Base-by-base conservation (phyloP, 1,140 invertebrate species). In the Nasonia vitripennis region DNA sequence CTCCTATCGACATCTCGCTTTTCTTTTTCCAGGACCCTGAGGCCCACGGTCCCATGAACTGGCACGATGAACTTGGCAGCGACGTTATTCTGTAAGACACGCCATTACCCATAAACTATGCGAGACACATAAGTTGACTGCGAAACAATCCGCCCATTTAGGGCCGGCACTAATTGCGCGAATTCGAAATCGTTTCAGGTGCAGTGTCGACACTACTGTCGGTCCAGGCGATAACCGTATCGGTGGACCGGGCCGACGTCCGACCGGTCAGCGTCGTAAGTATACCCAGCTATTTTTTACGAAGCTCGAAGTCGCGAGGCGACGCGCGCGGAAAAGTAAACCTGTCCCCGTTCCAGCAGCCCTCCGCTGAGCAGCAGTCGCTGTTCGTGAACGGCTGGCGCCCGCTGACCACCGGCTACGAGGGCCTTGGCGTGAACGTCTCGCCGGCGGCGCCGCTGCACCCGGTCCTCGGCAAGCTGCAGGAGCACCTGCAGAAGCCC, bases 341-440 rank as follows among this genome's bases (percentile, higher is more conserved):
- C 34, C 5, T 37, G 34, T 6, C 34, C 34, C 34, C 34, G 2
- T 45, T 45, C 20, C 55, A 62, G 55, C 55, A 62, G 17, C 55
- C 55, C 6, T 2, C 88, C 89, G 51, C 89, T 88, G 90, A 79
- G 89, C 90, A 62, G 55, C 73, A 86, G 2, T 92, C 91, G 45
- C 90, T 91, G 88, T 89, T 90, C 74, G 87, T 89, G 79, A 92
- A 93, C 87, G 92, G 91, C 62, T 93, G 92, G 92, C 88, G 92
- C 27, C 92, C 92, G 10, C 77, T 93, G 68, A 91, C 89, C 10
- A 88, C 83, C 9, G 87, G 87, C 41, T 91, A 92, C 87, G 91
- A 92, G 68, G 88, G 91, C 48, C 89, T 91, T 71, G 90, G 90
- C 31, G 88, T 90, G 5, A 91, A 91, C 37, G 89, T 90, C 6